Conservation (phyloP, 2,888 invertebrate species). For the Macaria notata region DNA sequence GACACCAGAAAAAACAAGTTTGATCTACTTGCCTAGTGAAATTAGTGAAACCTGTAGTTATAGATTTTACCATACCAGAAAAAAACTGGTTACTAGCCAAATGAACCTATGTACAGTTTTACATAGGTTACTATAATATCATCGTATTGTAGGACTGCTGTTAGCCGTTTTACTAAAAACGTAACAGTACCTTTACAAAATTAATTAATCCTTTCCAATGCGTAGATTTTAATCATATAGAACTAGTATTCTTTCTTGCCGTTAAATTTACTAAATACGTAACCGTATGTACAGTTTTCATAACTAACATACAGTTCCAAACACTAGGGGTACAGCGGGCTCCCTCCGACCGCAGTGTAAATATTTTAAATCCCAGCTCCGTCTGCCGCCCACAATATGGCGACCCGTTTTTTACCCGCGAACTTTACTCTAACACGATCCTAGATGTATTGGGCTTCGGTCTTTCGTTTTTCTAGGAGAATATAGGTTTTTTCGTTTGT, state of each 20-base stretch:
- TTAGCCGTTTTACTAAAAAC: constrained; percentile 12
- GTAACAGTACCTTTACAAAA: constrained; percentile 18
- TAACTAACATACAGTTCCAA: constrained; percentile 30
- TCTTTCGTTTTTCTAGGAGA: constrained; percentile 11
- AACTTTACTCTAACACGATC: constrained; percentile 26
- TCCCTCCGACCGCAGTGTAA: constrained; percentile 64
- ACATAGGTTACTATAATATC: too few relatives aligned
- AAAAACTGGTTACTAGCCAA: too few relatives aligned
- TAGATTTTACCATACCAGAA: too few relatives aligned
- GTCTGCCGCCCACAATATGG: constrained; percentile 44
- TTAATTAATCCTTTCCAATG: too few relatives aligned
- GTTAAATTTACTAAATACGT: constrained; percentile 13
- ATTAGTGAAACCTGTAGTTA: too few relatives aligned
- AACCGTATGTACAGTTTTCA: constrained; percentile 32
- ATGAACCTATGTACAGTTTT: too few relatives aligned
- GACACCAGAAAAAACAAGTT: too few relatives aligned
- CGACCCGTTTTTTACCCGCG: constrained; percentile 42
- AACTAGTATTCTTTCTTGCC: not conserved
- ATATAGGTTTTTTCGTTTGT: too few relatives aligned
- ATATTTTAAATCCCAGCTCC: constrained; percentile 63
- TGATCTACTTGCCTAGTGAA: too few relatives aligned
- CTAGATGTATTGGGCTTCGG: constrained; percentile 2
- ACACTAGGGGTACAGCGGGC: constrained; percentile 44
- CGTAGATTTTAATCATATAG: too few relatives aligned
- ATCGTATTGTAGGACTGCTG: too few relatives aligned